These are phyloP conservation scores for Embiotoca jacksoni DNA, from an alignment of 2,113 vertebrate genomes.

Conservation along the genomic window DNA sequence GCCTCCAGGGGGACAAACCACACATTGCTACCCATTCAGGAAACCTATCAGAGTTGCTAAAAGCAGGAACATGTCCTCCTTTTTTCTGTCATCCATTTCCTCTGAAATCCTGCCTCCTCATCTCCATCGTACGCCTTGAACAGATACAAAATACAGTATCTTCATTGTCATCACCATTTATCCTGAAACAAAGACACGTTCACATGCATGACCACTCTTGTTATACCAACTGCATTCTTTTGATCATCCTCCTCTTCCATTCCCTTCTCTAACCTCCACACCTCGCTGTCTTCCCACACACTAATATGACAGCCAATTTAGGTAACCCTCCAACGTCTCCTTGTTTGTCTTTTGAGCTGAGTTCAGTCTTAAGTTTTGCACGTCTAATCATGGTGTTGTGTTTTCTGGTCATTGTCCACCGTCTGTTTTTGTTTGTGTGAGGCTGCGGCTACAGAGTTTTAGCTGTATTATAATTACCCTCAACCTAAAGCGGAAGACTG, in stretches of 20 bases:
- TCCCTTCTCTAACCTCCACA: conserved; percentile 55
- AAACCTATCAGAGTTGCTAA: conserved; percentile 35
- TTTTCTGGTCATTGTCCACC: conserved; percentile 50
- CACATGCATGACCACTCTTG: conserved; percentile 36
- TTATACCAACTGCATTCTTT: conserved; percentile 24
- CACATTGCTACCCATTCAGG: conserved; percentile 24
- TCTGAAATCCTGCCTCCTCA: conserved; percentile 51
- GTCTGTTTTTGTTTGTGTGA: conserved; percentile 55
- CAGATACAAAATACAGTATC: conserved; percentile 32
- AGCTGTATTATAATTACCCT: not conserved
- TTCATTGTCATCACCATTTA: conserved; percentile 45
- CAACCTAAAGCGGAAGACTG: conserved; percentile 1
- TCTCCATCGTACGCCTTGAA: conserved; percentile 46
- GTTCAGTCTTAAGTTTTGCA: conserved; percentile 61
- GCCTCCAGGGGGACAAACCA: conserved; percentile 30
- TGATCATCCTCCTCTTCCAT: conserved; percentile 49
- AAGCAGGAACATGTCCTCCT: conserved; percentile 53
- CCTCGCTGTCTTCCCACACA: conserved; percentile 46
- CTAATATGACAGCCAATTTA: conserved; percentile 65
- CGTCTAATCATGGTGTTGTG: conserved; percentile 48
- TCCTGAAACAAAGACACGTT: conserved; percentile 25
- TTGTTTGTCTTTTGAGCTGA: conserved; percentile 59
- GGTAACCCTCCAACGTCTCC: conserved; percentile 41
- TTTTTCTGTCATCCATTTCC: conserved; percentile 63
- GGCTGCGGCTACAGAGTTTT: conserved; percentile 35